Evolutionary conservation across 2,797 vertebrate genomes (phyloP).

Genomic region (Hydrophis major): DNA sequence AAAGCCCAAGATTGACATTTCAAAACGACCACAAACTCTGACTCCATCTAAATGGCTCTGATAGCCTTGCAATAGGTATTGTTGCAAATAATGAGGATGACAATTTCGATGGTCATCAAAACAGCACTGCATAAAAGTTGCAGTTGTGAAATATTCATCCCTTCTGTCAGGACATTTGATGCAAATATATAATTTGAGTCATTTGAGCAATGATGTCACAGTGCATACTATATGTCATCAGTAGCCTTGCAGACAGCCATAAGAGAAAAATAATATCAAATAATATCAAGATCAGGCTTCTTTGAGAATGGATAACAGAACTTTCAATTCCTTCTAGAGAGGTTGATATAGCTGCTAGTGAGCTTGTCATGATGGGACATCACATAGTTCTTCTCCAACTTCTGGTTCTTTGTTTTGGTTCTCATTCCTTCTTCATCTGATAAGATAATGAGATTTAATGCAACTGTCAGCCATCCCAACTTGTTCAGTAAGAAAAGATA

Average conservation of each 20-base stretch:
- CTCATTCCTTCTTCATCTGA: background rate
- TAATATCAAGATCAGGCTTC: background rate
- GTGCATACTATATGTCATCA: background rate
- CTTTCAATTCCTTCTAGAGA: background rate
- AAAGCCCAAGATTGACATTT: background rate
- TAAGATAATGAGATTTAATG: background rate
- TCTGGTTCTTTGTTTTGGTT: background rate
- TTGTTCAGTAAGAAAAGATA: background rate
- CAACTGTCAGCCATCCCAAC: background rate
- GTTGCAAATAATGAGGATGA: background rate
- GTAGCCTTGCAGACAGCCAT: background rate
- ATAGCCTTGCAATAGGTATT: background rate
- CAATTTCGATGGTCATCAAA: background rate
- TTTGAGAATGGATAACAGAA: background rate
- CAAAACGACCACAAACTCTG: no score
- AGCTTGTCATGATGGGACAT: background rate
- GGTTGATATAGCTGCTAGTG: background rate
- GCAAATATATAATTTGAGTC: background rate
- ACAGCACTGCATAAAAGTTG: background rate
- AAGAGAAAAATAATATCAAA: background rate
- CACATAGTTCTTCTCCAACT: background rate
- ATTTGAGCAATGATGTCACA: background rate
- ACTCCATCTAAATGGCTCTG: background rate
- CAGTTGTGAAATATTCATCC: background rate
- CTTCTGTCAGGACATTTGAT: background rate